These are phyloP conservation scores for Mythimna albipuncta DNA, from an alignment of 2,888 invertebrate species.

Conservation along the genomic window DNA sequence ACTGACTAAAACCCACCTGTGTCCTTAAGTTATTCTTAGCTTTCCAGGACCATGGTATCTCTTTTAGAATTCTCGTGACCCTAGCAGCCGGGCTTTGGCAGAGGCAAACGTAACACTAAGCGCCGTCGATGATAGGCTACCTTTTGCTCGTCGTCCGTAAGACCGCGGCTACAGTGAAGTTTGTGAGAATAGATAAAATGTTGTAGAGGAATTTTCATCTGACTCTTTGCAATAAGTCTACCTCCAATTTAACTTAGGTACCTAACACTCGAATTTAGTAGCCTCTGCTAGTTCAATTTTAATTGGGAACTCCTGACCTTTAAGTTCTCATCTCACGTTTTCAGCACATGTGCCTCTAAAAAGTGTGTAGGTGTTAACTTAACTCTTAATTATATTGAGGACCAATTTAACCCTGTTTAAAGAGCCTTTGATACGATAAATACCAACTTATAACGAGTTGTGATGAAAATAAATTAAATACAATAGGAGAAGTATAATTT, in stretches of 20 bases:
- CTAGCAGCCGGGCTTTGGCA: too few species aligned
- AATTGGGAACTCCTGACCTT: slow-evolving; percentile 4
- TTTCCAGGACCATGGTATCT: too few species aligned
- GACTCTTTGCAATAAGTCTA: background rate
- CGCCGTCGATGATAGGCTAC: too few species aligned
- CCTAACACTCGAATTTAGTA: slow-evolving; percentile 5
- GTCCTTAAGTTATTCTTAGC: too few species aligned
- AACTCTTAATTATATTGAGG: slow-evolving; percentile 12
- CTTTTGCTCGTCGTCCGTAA: too few species aligned
- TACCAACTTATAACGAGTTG: background rate
- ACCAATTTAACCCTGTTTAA: background rate
- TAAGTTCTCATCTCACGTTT: slow-evolving; percentile 3
- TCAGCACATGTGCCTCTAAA: background rate
- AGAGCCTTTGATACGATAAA: slow-evolving; percentile 11
- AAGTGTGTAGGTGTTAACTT: background rate
- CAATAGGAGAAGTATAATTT: background rate
- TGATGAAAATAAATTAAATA: background rate
- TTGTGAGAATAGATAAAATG: too few species aligned
- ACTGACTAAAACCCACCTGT: too few species aligned
- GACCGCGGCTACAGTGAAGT: too few species aligned
- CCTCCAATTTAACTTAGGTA: background rate
- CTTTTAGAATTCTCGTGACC: too few species aligned
- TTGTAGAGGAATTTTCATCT: too few species aligned
- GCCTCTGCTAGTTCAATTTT: slow-evolving; percentile 1
- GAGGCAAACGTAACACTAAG: too few species aligned